Percentiles rank a stretch among this genome's conserved stretches.
These are phyloP conservation scores for Smittia sp. DNA, from an alignment of 2,888 invertebrate species.

Conservation along the genomic window DNA sequence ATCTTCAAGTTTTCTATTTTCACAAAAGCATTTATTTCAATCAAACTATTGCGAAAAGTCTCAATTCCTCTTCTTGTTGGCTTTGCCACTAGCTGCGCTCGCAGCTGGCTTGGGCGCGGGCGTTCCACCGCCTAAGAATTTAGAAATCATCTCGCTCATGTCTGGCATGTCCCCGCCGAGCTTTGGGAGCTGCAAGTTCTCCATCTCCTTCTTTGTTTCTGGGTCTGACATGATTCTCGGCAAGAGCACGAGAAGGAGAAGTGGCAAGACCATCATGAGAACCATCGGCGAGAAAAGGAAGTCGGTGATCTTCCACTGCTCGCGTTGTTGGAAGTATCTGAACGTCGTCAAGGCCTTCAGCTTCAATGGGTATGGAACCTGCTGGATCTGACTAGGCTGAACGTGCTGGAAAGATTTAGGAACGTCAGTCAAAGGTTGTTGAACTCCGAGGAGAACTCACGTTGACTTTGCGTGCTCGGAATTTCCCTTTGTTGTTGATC, in stretches of 20 bases:
- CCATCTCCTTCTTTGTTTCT: constrained; percentile 93
- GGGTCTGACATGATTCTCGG: constrained; percentile 98
- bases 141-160: constrained; percentile 91
- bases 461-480: constrained; percentile 90
- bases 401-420: constrained; percentile 57
- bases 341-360: constrained; percentile 79
- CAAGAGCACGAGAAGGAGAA: constrained; percentile 84
- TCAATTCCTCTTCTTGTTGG: constrained; percentile 51
- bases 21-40: neutral
- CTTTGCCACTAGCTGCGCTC: constrained; percentile 45
- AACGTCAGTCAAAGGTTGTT: neutral
- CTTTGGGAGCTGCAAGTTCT: constrained; percentile 72
- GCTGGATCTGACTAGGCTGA: constrained; percentile 85
- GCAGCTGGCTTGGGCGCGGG: constrained; percentile 42
- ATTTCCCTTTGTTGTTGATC: constrained; percentile 96
- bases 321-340: constrained; percentile 87
- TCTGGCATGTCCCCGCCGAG: constrained; percentile 88
- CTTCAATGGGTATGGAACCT: constrained; percentile 88
- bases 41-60: constrained; percentile 10
- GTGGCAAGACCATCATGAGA: constrained; percentile 93
- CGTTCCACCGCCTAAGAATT: constrained; percentile 70
- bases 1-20: constrained; percentile 10
- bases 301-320: constrained; percentile 96
- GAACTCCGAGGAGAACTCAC: neutral
- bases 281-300: constrained; percentile 97